A percentile compares a stretch with the other conserved stretches of the same genome.
phyloP scores from a whole-genome alignment of 2,113 vertebrate genomes.

The Anoura caudifer region DNA sequence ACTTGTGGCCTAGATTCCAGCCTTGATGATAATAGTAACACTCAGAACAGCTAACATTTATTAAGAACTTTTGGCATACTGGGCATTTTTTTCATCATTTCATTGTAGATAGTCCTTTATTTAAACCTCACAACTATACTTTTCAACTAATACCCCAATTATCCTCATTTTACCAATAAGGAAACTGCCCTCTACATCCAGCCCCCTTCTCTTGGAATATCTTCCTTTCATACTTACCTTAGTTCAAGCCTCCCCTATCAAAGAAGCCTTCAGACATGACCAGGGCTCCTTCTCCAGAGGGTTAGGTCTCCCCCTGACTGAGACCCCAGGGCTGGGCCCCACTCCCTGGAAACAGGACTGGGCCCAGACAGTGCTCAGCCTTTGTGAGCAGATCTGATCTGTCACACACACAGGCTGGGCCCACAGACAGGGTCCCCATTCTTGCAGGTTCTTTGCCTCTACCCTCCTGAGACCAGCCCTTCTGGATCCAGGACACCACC shows the following conservation, averaged over 20 bases:
- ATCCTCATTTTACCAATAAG: not conserved
- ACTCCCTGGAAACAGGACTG: not conserved
- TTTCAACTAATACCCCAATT: not conserved
- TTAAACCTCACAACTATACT: not conserved
- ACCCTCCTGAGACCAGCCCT: not conserved
- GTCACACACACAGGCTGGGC: too few species aligned
- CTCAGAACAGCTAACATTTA: not conserved
- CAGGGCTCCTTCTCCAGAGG: not conserved
- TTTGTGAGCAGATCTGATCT: not conserved
- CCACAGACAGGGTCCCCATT: fast-evolving
- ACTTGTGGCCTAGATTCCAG: not conserved
- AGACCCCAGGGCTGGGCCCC: not conserved
- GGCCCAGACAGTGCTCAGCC: not conserved
- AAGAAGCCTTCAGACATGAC: not conserved
- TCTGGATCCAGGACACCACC: fast-evolving
- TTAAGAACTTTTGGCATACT: not conserved
- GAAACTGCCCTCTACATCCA: not conserved
- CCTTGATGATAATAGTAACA: too few species aligned
- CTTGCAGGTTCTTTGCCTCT: not conserved
- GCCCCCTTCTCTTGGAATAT: not conserved
- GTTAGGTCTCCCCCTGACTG: not conserved
- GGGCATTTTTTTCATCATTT: not conserved
- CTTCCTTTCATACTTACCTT: not conserved
- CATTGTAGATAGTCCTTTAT: not conserved
- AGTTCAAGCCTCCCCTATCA: not conserved